Evolutionary conservation across 2,888 invertebrate genomes (phyloP).

Genomic region (Anthoptus insignis): DNA sequence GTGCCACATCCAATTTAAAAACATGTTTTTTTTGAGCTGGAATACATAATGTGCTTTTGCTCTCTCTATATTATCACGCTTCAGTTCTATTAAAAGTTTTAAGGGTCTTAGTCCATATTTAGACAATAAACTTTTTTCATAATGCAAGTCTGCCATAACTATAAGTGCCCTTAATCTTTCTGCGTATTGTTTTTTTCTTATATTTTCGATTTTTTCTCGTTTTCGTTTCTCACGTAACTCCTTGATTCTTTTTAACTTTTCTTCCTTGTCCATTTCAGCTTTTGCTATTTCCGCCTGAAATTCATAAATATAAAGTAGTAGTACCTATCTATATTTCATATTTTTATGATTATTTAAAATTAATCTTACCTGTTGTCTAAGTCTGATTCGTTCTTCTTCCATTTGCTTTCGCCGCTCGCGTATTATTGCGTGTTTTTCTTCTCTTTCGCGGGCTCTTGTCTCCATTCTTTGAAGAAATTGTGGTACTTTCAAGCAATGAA

Average conservation of each 20-base stretch:
- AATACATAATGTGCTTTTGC: constrained; percentile 79
- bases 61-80: constrained; percentile 72
- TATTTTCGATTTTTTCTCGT: constrained; percentile 87
- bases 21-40: constrained; percentile 79
- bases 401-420: constrained; percentile 79
- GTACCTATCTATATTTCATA: neutral
- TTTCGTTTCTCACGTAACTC: constrained; percentile 88
- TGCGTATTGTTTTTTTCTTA: constrained; percentile 85
- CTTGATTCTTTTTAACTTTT: constrained; percentile 86
- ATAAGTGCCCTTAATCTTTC: constrained; percentile 76
- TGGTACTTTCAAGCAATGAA: constrained; percentile 87
- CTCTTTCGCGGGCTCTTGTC: constrained; percentile 89
- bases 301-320: neutral
- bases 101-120: constrained; percentile 76
- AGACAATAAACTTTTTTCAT: constrained; percentile 71
- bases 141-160: constrained; percentile 84
- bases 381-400: constrained; percentile 77
- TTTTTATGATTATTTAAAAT: neutral
- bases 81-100: constrained; percentile 65
- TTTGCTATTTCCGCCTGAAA: constrained; percentile 77
- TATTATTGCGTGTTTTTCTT: constrained; percentile 82
- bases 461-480: constrained; percentile 92
- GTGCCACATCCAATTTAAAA: constrained; percentile 84
- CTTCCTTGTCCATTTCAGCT: constrained; percentile 87
- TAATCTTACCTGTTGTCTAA: constrained; percentile 75